Conservation (phyloP, 2,113 vertebrate species). For the Sander vitreus region DNA sequence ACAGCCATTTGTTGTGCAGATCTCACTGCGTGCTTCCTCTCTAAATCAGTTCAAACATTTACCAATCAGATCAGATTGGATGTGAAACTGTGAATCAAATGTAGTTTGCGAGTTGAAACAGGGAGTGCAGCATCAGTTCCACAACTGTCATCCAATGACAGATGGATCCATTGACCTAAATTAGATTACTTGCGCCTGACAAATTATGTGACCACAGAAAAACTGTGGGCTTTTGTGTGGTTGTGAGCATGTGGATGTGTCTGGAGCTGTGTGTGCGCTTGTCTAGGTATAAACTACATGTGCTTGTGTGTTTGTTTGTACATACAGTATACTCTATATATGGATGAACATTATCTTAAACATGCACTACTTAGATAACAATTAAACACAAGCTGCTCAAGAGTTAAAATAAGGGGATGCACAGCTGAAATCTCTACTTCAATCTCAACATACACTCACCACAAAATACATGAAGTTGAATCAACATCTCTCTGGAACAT, state of each 20-base stretch:
- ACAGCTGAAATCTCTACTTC: not conserved
- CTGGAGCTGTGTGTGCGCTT: not conserved
- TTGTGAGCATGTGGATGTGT: not conserved
- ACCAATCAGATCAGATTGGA: not conserved
- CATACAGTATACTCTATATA: not conserved
- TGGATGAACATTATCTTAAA: not conserved
- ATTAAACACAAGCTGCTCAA: not conserved
- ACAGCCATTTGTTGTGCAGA: not conserved
- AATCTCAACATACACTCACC: not conserved
- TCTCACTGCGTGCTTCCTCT: not conserved
- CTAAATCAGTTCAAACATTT: not conserved
- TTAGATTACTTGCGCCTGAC: slow-evolving; percentile 34
- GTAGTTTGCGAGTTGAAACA: slow-evolving; percentile 2
- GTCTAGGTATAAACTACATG: not conserved
- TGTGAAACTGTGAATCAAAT: not conserved
- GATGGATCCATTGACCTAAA: slow-evolving; percentile 56
- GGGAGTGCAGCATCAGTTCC: not conserved
- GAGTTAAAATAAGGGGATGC: not conserved
- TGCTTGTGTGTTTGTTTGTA: not conserved
- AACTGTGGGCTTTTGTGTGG: not conserved
- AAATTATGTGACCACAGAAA: slow-evolving; percentile 29
- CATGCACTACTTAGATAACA: not conserved
- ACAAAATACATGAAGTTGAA: not conserved
- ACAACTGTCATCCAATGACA: slow-evolving; percentile 32
- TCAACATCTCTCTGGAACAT: not conserved